These are phyloP conservation scores for Gila orcuttii DNA, from an alignment of 2,113 vertebrate species.

Conservation along the genomic window DNA sequence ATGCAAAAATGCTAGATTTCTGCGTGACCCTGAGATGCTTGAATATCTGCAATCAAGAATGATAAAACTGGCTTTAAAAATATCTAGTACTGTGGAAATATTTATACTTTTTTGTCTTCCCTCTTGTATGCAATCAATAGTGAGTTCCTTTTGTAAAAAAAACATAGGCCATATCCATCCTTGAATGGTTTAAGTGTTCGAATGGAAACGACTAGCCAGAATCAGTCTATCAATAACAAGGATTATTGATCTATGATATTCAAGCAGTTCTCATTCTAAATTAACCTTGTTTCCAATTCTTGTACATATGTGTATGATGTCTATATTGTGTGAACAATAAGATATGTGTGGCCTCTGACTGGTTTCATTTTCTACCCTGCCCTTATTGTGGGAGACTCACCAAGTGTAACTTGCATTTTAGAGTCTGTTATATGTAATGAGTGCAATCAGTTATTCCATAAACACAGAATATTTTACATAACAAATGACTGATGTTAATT, in stretches of 20 bases:
- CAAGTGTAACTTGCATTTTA: conserved; percentile 45
- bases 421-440: neutral
- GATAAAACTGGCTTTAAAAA: conserved; percentile 9
- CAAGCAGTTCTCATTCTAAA: conserved; percentile 68
- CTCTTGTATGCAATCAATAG: conserved; percentile 31
- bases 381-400: conserved; percentile 72
- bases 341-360: conserved; percentile 46
- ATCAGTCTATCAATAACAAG: conserved; percentile 40
- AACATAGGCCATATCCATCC: conserved; percentile 23
- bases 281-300: conserved; percentile 41
- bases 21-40: conserved; percentile 69
- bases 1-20: conserved; percentile 55
- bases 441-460: conserved; percentile 7
- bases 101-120: neutral
- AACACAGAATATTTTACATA: neutral
- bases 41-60: conserved; percentile 61
- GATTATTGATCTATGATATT: conserved; percentile 63
- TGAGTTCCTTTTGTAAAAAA: neutral
- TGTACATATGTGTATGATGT: conserved; percentile 66
- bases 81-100: conserved; percentile 30
- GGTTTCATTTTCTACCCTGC: conserved; percentile 69
- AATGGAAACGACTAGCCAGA: conserved; percentile 41
- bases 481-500: neutral
- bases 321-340: conserved; percentile 65
- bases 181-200: neutral